Conservation (phyloP, 2,888 invertebrate genomes). For the Agriopis leucophaearia region DNA sequence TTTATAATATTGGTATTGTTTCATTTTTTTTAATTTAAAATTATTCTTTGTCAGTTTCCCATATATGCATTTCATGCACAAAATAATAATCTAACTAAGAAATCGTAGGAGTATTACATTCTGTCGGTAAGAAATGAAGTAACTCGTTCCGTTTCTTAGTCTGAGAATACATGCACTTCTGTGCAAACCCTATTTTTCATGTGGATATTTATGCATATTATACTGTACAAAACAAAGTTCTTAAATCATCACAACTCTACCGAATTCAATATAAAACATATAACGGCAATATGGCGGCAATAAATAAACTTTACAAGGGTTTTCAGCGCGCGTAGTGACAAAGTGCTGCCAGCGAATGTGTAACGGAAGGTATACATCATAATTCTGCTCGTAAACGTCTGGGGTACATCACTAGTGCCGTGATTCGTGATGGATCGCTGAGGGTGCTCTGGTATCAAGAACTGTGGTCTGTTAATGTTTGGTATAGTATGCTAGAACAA, state of each 20-base stretch:
- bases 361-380: constrained; percentile 79
- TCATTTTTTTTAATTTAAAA: too few species aligned
- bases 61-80: too few species aligned
- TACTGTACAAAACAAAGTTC: neutral
- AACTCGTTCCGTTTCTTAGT: too few species aligned
- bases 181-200: too few species aligned
- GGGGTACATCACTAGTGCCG: constrained; percentile 62
- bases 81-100: too few species aligned
- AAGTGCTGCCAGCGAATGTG: constrained; percentile 58
- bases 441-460: constrained; percentile 34
- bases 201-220: neutral
- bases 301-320: constrained; percentile 62
- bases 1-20: too few species aligned
- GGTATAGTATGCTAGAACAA: neutral
- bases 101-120: too few species aligned
- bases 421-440: constrained; percentile 78
- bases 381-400: constrained; percentile 79
- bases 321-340: constrained; percentile 57
- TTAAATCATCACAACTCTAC: constrained; percentile 21
- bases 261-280: constrained; percentile 44
- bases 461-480: constrained; percentile 5
- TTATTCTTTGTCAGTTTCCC: too few species aligned
- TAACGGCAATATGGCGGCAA: constrained; percentile 44
- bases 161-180: too few species aligned
- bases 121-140: too few species aligned